Conservation (phyloP, 1,140 invertebrate species). For the Aphidius gifuensis region DNA sequence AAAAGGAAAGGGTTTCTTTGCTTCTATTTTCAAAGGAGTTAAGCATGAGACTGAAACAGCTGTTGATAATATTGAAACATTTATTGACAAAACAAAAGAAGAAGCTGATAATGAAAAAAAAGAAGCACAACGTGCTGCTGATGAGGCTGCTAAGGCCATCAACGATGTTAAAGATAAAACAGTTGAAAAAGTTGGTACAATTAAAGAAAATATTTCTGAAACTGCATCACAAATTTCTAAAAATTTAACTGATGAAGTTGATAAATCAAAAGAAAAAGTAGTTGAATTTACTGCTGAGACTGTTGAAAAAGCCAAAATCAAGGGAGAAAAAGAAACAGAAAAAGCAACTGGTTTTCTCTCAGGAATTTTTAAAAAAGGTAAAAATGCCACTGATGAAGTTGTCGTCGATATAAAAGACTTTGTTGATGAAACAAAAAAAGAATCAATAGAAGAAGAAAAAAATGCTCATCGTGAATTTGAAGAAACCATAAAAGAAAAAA, state of each 20-base stretch:
- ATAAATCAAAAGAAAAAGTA: background rate
- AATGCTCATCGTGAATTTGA: background rate
- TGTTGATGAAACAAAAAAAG: constrained; percentile 27
- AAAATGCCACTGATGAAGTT: constrained; percentile 30
- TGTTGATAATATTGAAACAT: constrained; percentile 24
- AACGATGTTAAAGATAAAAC: background rate
- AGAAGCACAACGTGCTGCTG: constrained; percentile 6
- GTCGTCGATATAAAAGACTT: constrained; percentile 29
- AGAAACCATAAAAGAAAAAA: no score
- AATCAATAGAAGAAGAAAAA: constrained; percentile 32
- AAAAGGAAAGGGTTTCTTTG: constrained; percentile 31
- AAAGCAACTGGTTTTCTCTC: constrained; percentile 34
- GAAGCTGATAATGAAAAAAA: constrained; percentile 32
- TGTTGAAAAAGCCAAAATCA: constrained; percentile 31
- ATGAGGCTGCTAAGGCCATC: background rate
- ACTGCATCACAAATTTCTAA: background rate
- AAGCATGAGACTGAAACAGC: constrained; percentile 31
- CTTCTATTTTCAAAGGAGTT: constrained; percentile 33
- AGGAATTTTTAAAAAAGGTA: constrained; percentile 35
- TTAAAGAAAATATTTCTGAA: constrained; percentile 5
- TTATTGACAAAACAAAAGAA: constrained; percentile 25
- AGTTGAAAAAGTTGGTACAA: constrained; percentile 10
- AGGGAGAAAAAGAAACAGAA: constrained; percentile 31
- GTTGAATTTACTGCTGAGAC: background rate
- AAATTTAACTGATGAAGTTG: background rate